Evolutionary conservation across 1,140 invertebrate species (phyloP).

Genomic region (Conopomorpha cramerella): DNA sequence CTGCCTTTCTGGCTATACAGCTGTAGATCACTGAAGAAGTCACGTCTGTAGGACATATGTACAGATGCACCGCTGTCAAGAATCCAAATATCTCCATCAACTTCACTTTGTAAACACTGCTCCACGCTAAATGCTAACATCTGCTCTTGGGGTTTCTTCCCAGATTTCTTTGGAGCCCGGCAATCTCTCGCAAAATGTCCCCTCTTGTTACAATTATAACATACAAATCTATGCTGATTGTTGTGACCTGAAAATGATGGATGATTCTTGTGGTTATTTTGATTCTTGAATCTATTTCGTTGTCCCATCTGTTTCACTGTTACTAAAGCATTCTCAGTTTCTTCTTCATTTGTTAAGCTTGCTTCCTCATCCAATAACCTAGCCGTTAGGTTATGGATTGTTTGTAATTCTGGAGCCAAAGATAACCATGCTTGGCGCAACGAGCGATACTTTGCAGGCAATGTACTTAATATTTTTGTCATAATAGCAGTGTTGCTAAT

Average conservation of each 20-base stretch:
- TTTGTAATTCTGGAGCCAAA: conserved; percentile 19
- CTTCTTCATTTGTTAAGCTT: conserved; percentile 8
- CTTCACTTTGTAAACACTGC: not conserved
- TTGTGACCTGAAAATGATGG: too few species aligned
- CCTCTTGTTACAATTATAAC: not conserved
- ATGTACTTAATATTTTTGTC: conserved; percentile 19
- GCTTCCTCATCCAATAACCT: conserved; percentile 16
- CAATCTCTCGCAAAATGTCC: not conserved
- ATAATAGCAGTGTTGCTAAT: conserved; percentile 21
- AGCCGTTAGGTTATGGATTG: conserved; percentile 13
- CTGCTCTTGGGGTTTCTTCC: not conserved
- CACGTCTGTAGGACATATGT: not conserved
- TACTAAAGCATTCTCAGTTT: conserved; percentile 14
- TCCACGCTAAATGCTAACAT: not conserved
- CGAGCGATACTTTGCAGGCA: conserved; percentile 19
- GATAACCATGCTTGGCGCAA: conserved; percentile 29
- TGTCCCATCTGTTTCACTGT: conserved; percentile 4
- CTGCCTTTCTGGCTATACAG: too few species aligned
- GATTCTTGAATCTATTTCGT: too few species aligned
- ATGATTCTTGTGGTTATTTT: too few species aligned
- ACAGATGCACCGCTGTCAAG: not conserved
- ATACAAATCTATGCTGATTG: not conserved
- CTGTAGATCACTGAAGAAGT: not conserved
- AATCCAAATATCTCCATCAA: not conserved
- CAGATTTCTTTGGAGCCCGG: not conserved